Percentiles rank a stretch among this genome's conserved stretches.
Conservation (phyloP, 2,113 vertebrate species). For the Mastomys natalensis region DNA sequence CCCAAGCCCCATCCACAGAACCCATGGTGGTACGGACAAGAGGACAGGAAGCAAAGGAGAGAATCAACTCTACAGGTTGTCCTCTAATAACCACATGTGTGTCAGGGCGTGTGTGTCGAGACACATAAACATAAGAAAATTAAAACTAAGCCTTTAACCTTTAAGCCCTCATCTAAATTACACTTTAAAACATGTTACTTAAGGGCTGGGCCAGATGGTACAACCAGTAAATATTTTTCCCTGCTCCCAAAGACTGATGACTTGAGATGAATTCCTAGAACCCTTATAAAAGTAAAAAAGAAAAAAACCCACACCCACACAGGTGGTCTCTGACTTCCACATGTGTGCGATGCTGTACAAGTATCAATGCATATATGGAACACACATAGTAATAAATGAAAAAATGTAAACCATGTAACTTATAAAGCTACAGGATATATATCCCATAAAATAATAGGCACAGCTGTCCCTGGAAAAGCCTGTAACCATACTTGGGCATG, state of each 20-base stretch:
- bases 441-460: neutral
- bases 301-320: neutral
- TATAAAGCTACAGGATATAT: neutral
- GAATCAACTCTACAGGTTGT: no score
- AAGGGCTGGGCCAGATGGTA: neutral
- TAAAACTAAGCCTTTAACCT: no score
- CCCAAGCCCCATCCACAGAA: accelerated
- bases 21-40: neutral
- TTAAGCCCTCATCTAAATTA: no score
- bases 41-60: no score
- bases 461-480: neutral
- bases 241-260: neutral
- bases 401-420: neutral
- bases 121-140: no score
- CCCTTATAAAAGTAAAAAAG: neutral
- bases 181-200: neutral
- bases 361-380: neutral
- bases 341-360: neutral
- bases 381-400: neutral
- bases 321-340: neutral
- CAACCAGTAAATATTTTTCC: neutral
- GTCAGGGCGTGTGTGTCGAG: no score
- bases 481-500: neutral
- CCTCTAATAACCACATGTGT: no score
- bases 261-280: neutral